These are phyloP conservation scores for Falcaria lacertinaria DNA, from an alignment of 2,888 invertebrate genomes.

Conservation along the genomic window DNA sequence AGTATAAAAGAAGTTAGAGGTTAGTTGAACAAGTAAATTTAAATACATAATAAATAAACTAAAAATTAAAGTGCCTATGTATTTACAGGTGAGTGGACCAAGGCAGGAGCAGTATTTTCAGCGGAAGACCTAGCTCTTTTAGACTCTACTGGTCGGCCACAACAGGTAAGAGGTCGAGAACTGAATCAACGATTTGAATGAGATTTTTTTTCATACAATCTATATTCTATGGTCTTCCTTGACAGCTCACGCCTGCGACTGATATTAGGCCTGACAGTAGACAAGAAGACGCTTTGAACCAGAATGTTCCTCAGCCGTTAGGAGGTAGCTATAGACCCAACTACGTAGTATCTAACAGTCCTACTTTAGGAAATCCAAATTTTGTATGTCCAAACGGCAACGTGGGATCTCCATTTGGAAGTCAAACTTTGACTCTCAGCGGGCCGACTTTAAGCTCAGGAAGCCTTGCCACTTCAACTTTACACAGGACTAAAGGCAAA, in stretches of 20 bases:
- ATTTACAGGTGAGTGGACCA: slow-evolving; percentile 62
- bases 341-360: slow-evolving; percentile 63
- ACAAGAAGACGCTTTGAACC: slow-evolving; percentile 66
- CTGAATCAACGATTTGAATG: neutral
- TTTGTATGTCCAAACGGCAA: slow-evolving; percentile 74
- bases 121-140: slow-evolving; percentile 71
- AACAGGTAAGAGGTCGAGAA: slow-evolving; percentile 36
- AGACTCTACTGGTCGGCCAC: slow-evolving; percentile 61
- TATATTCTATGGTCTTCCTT: slow-evolving; percentile 5
- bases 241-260: slow-evolving; percentile 56
- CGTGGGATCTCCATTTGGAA: slow-evolving; percentile 60
- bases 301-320: slow-evolving; percentile 55
- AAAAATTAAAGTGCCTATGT: too few species aligned
- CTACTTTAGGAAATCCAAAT: slow-evolving; percentile 72
- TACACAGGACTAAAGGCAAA: slow-evolving; percentile 76
- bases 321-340: slow-evolving; percentile 64
- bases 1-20: slow-evolving; percentile 71
- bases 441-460: slow-evolving; percentile 70
- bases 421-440: slow-evolving; percentile 57
- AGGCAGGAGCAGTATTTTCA: slow-evolving; percentile 70
- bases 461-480: slow-evolving; percentile 65
- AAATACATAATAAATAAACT: too few species aligned
- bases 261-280: slow-evolving; percentile 48
- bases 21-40: too few species aligned
- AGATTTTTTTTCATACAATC: neutral